A percentile compares a stretch with the other conserved stretches of the same genome.
Evolutionary conservation across 2,888 invertebrate species (phyloP).

Genomic region (Ephialtes manifestator): DNA sequence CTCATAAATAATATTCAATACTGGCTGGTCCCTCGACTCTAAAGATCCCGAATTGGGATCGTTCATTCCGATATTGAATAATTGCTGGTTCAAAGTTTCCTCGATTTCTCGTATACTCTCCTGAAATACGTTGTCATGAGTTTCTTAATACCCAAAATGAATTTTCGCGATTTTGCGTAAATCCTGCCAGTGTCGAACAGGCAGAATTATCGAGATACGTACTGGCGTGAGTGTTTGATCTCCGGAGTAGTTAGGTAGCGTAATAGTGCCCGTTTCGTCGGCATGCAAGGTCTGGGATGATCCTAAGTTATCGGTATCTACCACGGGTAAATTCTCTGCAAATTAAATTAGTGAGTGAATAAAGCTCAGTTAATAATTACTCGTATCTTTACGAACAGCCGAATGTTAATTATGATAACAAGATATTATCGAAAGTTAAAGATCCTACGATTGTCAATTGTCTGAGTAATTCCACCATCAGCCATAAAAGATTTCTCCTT

Average conservation of each 20-base stretch:
- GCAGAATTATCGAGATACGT: constrained; percentile 61
- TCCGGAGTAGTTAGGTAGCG: constrained; percentile 81
- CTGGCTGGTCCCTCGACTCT: constrained; percentile 74
- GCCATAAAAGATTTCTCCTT: constrained; percentile 75
- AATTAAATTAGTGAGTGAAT: constrained; percentile 63
- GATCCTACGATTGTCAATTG: constrained; percentile 74
- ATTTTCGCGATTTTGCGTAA: background rate
- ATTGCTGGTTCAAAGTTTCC: constrained; percentile 84
- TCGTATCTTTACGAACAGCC: constrained; percentile 10
- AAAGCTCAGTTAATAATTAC: constrained; percentile 24
- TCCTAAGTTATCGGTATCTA: constrained; percentile 75
- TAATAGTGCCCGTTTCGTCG: constrained; percentile 84
- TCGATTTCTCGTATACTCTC: constrained; percentile 85
- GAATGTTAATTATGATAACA: constrained; percentile 32
- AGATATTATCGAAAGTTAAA: constrained; percentile 1
- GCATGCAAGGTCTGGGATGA: constrained; percentile 83
- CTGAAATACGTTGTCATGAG: constrained; percentile 71
- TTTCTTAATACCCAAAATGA: background rate
- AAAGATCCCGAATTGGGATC: constrained; percentile 74
- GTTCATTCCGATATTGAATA: constrained; percentile 82
- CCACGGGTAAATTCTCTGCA: constrained; percentile 76
- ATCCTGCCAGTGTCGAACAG: background rate
- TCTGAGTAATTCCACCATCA: constrained; percentile 58
- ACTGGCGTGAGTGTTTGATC: constrained; percentile 84
- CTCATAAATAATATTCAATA: constrained; percentile 81